phyloP scores from a whole-genome alignment of 2,797 vertebrate species.

The Coreius guichenoti region DNA sequence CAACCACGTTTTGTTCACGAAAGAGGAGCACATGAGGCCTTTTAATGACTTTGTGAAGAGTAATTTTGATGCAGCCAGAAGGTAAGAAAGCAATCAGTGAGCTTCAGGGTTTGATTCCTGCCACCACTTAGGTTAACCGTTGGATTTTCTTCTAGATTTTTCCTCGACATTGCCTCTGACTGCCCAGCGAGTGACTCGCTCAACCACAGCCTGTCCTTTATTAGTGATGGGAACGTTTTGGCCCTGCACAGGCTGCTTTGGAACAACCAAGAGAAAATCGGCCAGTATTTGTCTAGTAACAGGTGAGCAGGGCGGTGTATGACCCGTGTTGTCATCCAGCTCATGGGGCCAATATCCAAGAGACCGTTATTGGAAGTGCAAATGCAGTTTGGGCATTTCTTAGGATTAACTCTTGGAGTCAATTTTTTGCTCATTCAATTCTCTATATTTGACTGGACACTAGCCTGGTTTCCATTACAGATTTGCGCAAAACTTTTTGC shows the following conservation, averaged over 20 bases:
- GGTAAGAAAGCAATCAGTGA: constrained; percentile 72
- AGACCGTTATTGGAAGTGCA: background rate
- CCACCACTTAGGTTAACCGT: background rate
- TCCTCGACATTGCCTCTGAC: constrained; percentile 95
- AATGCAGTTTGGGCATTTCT: background rate
- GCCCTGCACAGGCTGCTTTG: constrained; percentile 93
- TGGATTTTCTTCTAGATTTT: constrained; percentile 81
- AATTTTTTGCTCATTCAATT: constrained; percentile 30
- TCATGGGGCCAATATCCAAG: background rate
- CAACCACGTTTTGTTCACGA: constrained; percentile 96
- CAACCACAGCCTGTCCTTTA: constrained; percentile 97
- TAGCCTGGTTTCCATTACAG: background rate
- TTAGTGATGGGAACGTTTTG: constrained; percentile 95
- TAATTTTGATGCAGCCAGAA: constrained; percentile 95
- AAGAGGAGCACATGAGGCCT: constrained; percentile 97
- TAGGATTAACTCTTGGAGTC: background rate
- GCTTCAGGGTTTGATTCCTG: background rate
- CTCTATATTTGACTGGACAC: background rate
- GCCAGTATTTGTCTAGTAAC: constrained; percentile 98
- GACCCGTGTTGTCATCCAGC: background rate
- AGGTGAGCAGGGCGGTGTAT: constrained; percentile 74
- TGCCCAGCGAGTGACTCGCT: constrained; percentile 93
- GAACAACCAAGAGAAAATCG: constrained; percentile 98
- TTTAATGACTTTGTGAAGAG: constrained; percentile 98
- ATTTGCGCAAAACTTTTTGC: too few species aligned